A percentile compares a stretch with the other conserved stretches of the same genome.
Conservation (phyloP, 1,140 invertebrate genomes). For the Drosophila serrata region DNA sequence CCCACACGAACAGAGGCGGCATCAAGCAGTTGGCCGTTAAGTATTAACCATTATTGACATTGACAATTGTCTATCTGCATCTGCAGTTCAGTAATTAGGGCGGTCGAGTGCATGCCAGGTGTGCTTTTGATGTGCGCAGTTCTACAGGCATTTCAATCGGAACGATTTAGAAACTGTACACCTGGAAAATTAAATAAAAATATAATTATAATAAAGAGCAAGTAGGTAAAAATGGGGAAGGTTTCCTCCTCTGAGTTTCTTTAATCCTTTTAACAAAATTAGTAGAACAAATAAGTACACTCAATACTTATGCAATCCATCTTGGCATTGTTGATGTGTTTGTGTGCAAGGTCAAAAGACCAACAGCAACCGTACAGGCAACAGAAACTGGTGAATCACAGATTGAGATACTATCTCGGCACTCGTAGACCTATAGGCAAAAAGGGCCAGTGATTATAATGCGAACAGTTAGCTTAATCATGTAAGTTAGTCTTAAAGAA, state of each 20-base stretch:
- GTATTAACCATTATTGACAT: constrained; percentile 81
- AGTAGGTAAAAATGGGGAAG: too few relatives aligned
- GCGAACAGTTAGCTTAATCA: constrained; percentile 31
- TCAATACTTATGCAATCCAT: too few relatives aligned
- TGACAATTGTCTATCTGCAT: constrained; percentile 74
- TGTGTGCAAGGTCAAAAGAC: too few relatives aligned
- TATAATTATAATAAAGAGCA: too few relatives aligned
- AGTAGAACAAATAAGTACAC: too few relatives aligned
- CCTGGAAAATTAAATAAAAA: background rate
- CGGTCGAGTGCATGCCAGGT: constrained; percentile 45
- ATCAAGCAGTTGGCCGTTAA: constrained; percentile 48
- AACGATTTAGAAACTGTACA: background rate
- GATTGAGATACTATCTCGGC: constrained; percentile 12
- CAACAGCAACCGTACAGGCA: too few relatives aligned
- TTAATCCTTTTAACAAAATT: too few relatives aligned
- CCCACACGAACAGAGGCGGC: background rate
- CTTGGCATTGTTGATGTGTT: background rate
- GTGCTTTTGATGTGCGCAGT: constrained; percentile 41
- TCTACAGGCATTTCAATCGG: background rate
- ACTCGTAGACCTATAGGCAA: background rate
- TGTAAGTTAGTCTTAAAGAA: constrained; percentile 49
- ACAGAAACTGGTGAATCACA: constrained; percentile 12
- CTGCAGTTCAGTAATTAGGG: constrained; percentile 51
- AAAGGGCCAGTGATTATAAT: constrained; percentile 8
- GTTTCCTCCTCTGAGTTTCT: too few relatives aligned